A percentile compares a stretch with the other conserved stretches of the same genome.
Evolutionary conservation across 2,888 invertebrate genomes (phyloP).

Genomic region (Coenonympha arcania): DNA sequence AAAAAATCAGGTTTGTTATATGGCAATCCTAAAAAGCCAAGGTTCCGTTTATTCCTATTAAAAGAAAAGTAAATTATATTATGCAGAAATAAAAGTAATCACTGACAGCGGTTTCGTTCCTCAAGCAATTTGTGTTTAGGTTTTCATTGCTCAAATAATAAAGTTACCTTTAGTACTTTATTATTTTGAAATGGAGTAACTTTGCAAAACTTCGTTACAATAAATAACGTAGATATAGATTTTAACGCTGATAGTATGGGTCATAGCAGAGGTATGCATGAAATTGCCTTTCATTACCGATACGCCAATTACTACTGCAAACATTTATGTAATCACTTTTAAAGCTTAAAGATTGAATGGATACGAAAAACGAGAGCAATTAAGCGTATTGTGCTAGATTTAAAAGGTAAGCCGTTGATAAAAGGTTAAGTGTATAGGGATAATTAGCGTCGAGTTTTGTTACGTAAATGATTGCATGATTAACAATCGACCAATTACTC

Average conservation of each 20-base stretch:
- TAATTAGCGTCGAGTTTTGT: slow-evolving; percentile 24
- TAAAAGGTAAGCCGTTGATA: slow-evolving; percentile 22
- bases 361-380: slow-evolving; percentile 29
- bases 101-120: no score
- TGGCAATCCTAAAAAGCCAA: no score
- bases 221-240: no score
- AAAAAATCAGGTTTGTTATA: no score
- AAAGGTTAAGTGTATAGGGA: slow-evolving; percentile 25
- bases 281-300: slow-evolving; percentile 28
- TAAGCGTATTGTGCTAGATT: slow-evolving; percentile 27
- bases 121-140: no score
- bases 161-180: no score
- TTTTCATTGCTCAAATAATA: no score
- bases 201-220: background rate
- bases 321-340: slow-evolving; percentile 43
- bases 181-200: no score
- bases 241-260: background rate
- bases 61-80: no score
- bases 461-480: slow-evolving; percentile 24
- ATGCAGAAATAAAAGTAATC: no score
- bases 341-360: slow-evolving; percentile 25
- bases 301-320: slow-evolving; percentile 47
- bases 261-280: no score
- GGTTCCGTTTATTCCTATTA: no score
- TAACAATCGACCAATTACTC: slow-evolving; percentile 25